A percentile compares a stretch with the other conserved stretches of the same genome.
These are phyloP conservation scores for Camponotus pennsylvanicus DNA, from an alignment of 1,140 invertebrate species.

Conservation along the genomic window DNA sequence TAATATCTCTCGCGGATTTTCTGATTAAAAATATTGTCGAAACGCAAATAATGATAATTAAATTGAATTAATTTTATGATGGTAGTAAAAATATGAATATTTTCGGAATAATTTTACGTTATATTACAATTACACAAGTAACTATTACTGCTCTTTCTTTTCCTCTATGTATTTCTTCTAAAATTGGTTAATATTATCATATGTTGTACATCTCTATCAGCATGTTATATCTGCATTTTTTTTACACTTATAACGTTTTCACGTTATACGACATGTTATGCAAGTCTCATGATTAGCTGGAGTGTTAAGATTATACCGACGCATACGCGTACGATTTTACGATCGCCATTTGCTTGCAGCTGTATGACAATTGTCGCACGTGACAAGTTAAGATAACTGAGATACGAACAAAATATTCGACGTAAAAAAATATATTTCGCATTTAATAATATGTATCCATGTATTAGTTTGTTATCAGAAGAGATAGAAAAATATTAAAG, in stretches of 20 bases:
- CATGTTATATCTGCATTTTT: neutral
- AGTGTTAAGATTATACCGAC: slow-evolving; percentile 55
- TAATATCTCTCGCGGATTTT: neutral
- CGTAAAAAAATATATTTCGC: neutral
- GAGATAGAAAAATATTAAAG: neutral
- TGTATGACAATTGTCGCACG: slow-evolving; percentile 45
- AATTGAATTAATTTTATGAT: slow-evolving; percentile 21
- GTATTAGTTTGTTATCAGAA: slow-evolving; percentile 9
- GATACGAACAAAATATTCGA: neutral
- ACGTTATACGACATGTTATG: slow-evolving; percentile 34
- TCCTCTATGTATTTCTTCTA: neutral
- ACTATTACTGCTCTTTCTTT: too few relatives aligned
- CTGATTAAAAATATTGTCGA: neutral
- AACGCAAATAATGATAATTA: neutral
- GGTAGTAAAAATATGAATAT: neutral
- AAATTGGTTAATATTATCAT: neutral
- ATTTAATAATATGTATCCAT: neutral
- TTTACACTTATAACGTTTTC: slow-evolving; percentile 32
- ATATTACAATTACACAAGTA: neutral
- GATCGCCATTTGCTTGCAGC: slow-evolving; percentile 54
- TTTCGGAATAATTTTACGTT: neutral
- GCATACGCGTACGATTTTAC: slow-evolving; percentile 40
- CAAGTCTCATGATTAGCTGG: slow-evolving; percentile 56
- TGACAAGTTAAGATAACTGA: slow-evolving; percentile 11
- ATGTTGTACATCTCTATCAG: neutral